phyloP scores from a whole-genome alignment of 2,888 invertebrate species.

The Phortica okadai region DNA sequence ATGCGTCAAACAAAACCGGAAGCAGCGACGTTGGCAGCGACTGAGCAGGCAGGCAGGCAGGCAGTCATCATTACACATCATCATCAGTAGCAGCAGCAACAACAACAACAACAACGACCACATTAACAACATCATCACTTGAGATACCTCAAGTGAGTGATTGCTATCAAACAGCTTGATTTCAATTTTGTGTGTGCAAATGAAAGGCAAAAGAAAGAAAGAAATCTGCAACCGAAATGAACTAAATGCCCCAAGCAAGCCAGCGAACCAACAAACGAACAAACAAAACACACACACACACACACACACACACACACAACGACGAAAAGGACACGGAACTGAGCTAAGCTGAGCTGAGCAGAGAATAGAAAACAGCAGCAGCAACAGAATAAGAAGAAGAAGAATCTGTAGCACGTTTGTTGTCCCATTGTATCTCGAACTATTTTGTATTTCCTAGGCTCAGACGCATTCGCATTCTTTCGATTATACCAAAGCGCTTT shows the following conservation, averaged over 20 bases:
- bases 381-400: too few species aligned
- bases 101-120: conserved; percentile 8
- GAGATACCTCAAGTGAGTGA: conserved; percentile 5
- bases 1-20: conserved; percentile 7
- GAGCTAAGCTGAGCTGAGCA: neutral
- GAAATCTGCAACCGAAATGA: neutral
- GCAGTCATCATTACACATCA: conserved; percentile 54
- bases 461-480: neutral
- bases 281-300: too few species aligned
- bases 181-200: conserved; percentile 30
- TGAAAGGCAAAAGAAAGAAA: conserved; percentile 33
- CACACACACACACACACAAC: too few species aligned
- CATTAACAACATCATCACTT: conserved; percentile 57
- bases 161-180: conserved; percentile 12
- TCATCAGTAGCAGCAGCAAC: conserved; percentile 46
- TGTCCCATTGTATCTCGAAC: neutral
- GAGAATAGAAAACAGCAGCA: too few species aligned
- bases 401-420: neutral
- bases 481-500: neutral
- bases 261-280: neutral
- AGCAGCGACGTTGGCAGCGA: conserved; percentile 40
- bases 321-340: neutral
- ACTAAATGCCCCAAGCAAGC: too few species aligned
- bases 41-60: conserved; percentile 33
- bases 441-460: neutral